These are phyloP conservation scores for Acanthoscelides obtectus DNA, from an alignment of 2,888 invertebrate species.

Conservation along the genomic window DNA sequence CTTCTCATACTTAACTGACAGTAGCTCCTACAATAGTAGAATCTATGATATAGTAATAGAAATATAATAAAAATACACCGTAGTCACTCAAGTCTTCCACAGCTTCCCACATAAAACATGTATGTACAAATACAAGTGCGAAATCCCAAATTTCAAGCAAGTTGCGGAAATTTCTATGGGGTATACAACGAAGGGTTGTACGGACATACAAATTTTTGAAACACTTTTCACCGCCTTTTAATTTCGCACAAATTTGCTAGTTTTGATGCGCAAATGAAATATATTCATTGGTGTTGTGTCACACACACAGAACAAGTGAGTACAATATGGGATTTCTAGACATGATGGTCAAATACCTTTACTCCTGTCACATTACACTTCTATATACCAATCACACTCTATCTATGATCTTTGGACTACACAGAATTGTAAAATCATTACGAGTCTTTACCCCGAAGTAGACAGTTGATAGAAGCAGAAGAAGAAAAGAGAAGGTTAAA, in stretches of 20 bases:
- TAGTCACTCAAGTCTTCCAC: background rate
- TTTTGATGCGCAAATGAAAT: background rate
- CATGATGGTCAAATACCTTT: too few species aligned
- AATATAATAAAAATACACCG: background rate
- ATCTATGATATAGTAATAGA: background rate
- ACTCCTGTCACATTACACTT: too few species aligned
- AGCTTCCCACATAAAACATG: background rate
- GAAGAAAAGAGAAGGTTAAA: too few species aligned
- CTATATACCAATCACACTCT: too few species aligned
- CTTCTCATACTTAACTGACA: background rate
- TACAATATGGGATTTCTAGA: too few species aligned
- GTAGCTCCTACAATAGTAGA: background rate
- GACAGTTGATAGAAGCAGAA: too few species aligned
- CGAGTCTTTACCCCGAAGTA: too few species aligned
- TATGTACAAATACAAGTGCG: background rate
- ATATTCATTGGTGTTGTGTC: too few species aligned
- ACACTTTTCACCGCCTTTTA: background rate
- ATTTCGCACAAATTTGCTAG: background rate
- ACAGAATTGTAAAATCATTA: too few species aligned
- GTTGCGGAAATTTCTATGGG: background rate
- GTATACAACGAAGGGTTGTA: background rate
- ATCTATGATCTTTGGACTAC: too few species aligned
- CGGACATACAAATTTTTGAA: background rate
- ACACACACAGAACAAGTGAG: background rate
- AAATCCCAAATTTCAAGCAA: background rate